phyloP scores from a whole-genome alignment of 35 echinoderm and acorn worm genomes.

The Apostichopus japonicus region DNA sequence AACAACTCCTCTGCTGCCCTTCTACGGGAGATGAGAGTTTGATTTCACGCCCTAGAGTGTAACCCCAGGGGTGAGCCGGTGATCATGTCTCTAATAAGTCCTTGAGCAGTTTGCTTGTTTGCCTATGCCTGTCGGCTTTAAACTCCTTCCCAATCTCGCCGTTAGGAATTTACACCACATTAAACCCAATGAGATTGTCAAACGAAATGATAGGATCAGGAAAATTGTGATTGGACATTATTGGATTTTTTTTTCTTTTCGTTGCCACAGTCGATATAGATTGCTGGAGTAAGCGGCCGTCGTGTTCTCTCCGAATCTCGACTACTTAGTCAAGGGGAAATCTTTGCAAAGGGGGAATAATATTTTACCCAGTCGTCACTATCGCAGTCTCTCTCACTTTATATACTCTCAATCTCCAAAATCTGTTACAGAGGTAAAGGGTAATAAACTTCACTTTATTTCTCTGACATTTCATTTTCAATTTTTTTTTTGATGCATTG shows the following conservation, averaged over 20 bases:
- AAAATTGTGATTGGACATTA: conserved; percentile 43
- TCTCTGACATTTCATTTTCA: too few species aligned
- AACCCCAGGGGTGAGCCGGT: background rate
- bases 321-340: background rate
- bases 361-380: background rate
- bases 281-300: background rate
- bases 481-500: too few species aligned
- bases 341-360: background rate
- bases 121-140: conserved; percentile 35
- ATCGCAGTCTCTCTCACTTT: background rate
- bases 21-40: background rate
- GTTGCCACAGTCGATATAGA: background rate
- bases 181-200: conserved; percentile 44
- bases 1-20: background rate
- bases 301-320: background rate
- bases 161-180: conserved; percentile 35
- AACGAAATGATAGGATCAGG: conserved; percentile 32
- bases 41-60: background rate
- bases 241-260: conserved; percentile 38
- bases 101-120: conserved; percentile 37
- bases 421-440: background rate
- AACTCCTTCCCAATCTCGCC: conserved; percentile 24
- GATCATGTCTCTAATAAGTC: conserved; percentile 43
- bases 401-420: too few species aligned
- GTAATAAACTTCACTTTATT: background rate